Conservation (phyloP, 2,113 vertebrate species). For the Isichthys henryi region DNA sequence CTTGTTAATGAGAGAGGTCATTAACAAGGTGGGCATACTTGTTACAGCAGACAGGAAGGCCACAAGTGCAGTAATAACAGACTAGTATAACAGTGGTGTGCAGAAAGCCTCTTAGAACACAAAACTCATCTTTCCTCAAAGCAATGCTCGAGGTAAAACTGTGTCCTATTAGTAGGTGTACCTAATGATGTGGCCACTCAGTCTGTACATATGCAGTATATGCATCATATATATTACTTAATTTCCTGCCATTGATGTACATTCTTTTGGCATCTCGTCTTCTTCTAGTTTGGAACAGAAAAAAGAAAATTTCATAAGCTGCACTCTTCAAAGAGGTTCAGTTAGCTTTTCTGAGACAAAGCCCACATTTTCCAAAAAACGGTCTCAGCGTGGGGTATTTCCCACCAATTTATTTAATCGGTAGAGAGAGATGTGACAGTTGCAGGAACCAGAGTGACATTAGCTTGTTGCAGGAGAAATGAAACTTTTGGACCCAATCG, state of each 20-base stretch:
- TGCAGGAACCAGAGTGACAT: not conserved
- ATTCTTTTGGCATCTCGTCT: not conserved
- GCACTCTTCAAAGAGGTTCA: not conserved
- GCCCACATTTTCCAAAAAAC: constrained; percentile 1
- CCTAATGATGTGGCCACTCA: not conserved
- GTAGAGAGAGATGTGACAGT: not conserved
- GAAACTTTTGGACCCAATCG: not conserved
- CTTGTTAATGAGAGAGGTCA: not conserved
- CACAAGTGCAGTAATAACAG: not conserved
- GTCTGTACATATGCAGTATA: not conserved
- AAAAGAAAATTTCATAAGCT: not conserved
- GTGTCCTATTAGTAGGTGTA: not conserved
- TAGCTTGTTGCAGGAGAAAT: not conserved
- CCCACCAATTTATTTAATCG: not conserved
- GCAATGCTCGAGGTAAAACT: not conserved
- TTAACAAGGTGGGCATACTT: not conserved
- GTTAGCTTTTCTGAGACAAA: constrained; percentile 1
- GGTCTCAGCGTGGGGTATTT: not conserved
- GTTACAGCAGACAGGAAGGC: not conserved
- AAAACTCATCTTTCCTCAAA: not conserved
- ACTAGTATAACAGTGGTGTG: not conserved
- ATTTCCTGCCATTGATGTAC: not conserved
- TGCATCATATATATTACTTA: not conserved
- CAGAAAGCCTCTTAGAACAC: not conserved
- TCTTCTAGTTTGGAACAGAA: not conserved